A percentile compares a stretch with the other conserved stretches of the same genome.
phyloP scores from a whole-genome alignment of 2,888 invertebrate species.

The Chaetogeoica ovagalla region DNA sequence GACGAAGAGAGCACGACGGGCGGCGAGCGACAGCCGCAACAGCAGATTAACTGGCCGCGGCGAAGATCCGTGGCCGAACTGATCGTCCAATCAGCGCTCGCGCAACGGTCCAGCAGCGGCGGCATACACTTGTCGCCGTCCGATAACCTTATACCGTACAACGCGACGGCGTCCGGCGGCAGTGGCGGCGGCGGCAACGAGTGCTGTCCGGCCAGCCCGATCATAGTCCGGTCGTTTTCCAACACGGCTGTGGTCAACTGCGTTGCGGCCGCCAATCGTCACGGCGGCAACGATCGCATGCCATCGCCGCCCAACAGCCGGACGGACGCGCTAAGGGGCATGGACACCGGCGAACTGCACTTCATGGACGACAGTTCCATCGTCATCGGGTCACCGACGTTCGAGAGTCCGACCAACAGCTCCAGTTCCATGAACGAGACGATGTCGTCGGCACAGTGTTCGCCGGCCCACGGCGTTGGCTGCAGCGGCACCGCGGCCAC shows the following conservation, averaged over 20 bases:
- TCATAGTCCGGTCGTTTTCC: conserved; percentile 30
- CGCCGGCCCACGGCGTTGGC: conserved; percentile 61
- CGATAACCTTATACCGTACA: conserved; percentile 43
- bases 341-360: conserved; percentile 83
- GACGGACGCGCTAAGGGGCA: conserved; percentile 74
- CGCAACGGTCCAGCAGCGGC: conserved; percentile 53
- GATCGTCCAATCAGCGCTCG: conserved; percentile 64
- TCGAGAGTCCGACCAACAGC: conserved; percentile 76
- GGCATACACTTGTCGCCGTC: conserved; percentile 51
- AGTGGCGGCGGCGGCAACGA: background rate
- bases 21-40: conserved; percentile 51
- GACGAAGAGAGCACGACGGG: conserved; percentile 73
- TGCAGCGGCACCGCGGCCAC: conserved; percentile 52
- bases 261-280: background rate
- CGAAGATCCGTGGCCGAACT: conserved; percentile 65
- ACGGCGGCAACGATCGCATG: conserved; percentile 61
- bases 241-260: conserved; percentile 22
- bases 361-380: conserved; percentile 92
- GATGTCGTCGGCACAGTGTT: conserved; percentile 63
- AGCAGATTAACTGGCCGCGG: conserved; percentile 56
- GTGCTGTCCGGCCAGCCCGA: background rate
- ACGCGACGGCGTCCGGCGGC: background rate
- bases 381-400: conserved; percentile 75
- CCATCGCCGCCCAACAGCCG: conserved; percentile 64
- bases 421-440: conserved; percentile 65